Base-by-base conservation (phyloP, 2,888 invertebrate species). In the Desoria tigrina region DNA sequence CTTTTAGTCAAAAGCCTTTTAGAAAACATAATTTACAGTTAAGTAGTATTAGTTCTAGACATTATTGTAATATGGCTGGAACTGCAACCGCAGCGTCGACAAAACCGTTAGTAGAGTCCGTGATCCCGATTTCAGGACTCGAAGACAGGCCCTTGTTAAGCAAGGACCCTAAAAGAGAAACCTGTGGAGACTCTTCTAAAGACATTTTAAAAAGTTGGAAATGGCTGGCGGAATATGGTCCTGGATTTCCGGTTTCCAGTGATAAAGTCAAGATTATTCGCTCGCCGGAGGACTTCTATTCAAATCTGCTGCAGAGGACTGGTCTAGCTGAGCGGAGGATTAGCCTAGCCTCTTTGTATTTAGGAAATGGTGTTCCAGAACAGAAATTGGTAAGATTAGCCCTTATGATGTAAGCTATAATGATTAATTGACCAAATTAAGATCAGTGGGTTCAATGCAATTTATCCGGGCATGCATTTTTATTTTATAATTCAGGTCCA, bases 301-400 rank as follows among this genome's bases (percentile, higher is more conserved):
- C 87, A 9, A 86, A 85, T 0, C 79, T 94, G 16, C 80, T 89
- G 71, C 83, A 88, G 53, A 86, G 87, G 78, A 87, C 89, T 78
- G 81, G 81, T 60, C 81, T 80, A 61, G 90, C 93, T 0, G 85
- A 84, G 66, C 81, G 82, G 58, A 84, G 93, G 75, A 89, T 94
- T 77, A 87, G 88, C 0, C 80, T 99, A 57, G 92, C 93, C 3
- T 96, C 98, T 68, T 82, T 99, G 14, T 99, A 99, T 79, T 82
- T 98, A 65, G 98, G 99, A 16, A 94, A 89, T 58, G 96, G 96
- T 0, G 79, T 84, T 21, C 81, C 94, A 75, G 98, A 98, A 81
- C 83, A 84, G 64, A 84, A 88, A 59, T 82, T 99, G 78, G 89
- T 88, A 79, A 77, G 77, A 32, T 32, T 7, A 32, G 32, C 4